Evolutionary conservation across 1,140 invertebrate genomes (phyloP), one percentile per base, ranked within the genome.

Genomic region (Oreohelix idahoensis): DNA sequence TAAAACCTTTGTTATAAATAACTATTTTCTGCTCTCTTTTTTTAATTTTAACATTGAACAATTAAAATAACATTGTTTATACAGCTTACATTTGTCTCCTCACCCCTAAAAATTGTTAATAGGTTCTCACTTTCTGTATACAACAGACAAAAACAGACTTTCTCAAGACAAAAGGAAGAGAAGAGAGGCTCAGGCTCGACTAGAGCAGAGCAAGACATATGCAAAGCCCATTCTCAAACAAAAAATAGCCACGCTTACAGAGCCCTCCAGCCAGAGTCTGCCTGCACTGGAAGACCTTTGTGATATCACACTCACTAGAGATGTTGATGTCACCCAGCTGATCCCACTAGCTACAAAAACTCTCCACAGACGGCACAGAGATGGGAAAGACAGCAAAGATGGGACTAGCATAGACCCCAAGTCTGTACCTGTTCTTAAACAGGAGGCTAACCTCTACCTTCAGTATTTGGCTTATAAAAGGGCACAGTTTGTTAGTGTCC

Each of bases 371-470:
- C 79, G 71, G 45, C 32, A 32, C 23, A 71, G 15, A 51, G 32
- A 45, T 35, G 15, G 36, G 39, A 29, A 29, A 32, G 45, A 79
- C 20, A 29, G 36, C 2, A 42, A n/a, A 36, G 78, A 80, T 35
- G 76, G 76, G 23, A 58, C 80, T 11, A 74, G 71, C 39, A 74
- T 82, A 29, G 71, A 82, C n/a, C 69, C 69, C n/a, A 82, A 82
- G n/a, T 82, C 80, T 73, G 38, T 82, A 1, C 70, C 70, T 17
- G 45, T 74, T 26, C 70, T 82, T 1, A 51, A 17, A 39, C 26
- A 29, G 51, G 71, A 82, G 35, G 26, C 49, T 26, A 32, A 82
- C 1, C 51, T 82, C n/a, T 74, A 74, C 49, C 29, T 74, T 70
- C 70, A 82, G 51, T 74, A 82, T 29, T 39, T 82, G 36, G 70